Percentiles rank a stretch among this genome's conserved stretches.
phyloP scores from a whole-genome alignment of 2,888 invertebrate species.

The Leptopilina drosophilae region DNA sequence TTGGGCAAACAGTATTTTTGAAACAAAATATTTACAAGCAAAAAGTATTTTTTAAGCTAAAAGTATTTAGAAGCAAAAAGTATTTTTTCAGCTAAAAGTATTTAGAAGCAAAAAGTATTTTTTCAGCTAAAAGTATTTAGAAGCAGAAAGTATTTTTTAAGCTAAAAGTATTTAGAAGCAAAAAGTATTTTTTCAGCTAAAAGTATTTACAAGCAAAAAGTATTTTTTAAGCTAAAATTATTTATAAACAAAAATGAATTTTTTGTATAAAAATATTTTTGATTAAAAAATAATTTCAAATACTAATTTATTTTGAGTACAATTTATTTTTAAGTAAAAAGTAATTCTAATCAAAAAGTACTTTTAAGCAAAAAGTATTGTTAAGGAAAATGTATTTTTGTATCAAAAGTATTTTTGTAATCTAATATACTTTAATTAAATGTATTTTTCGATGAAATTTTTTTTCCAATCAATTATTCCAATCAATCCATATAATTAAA shows the following conservation, averaged over 20 bases:
- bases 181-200: neutral
- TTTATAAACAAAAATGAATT: neutral
- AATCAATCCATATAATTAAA: too few relatives aligned
- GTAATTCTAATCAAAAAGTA: neutral
- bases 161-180: neutral
- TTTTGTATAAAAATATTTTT: neutral
- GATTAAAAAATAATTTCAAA: neutral
- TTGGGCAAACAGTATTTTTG: neutral
- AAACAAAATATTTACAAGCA: neutral
- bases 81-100: neutral
- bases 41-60: neutral
- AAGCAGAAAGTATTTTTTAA: neutral
- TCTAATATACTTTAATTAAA: neutral
- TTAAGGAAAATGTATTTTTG: neutral
- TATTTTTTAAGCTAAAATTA: neutral
- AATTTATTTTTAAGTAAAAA: neutral
- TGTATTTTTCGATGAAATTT: neutral
- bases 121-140: neutral
- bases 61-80: neutral
- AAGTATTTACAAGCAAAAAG: neutral
- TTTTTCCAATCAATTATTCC: neutral
- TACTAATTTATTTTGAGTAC: neutral
- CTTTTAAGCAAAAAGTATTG: neutral
- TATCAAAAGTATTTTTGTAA: neutral
- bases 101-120: neutral